Evolutionary conservation across 30 jellyfish, hydroid and myxozoan genomes (phyloP), one percentile per base, ranked within the genome.

Genomic region (Turritopsis dohrnii): DNA sequence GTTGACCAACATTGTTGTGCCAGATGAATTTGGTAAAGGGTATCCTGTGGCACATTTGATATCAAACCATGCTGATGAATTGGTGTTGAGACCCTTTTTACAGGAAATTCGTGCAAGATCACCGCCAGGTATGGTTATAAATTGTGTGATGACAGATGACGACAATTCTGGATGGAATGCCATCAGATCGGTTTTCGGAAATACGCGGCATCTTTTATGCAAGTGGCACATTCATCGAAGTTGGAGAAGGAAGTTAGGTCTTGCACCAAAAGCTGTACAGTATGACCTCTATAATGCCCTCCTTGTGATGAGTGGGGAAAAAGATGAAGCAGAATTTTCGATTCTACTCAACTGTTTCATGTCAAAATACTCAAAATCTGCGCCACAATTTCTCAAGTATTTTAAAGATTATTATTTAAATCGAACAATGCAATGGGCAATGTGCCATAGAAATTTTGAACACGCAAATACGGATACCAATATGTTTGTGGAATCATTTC

Each of bases 401-500:
- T 81, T 81, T 54, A 65, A 3, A 7, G 24, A 81, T 20, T 21
- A 81, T 8, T 81, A 81, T 22, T 13, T 71, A 86, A 82, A 72
- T 18, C 72, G 89, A 71, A 69, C 72, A 1, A 86, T 27, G 52
- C 71, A 82, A 52, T 66, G 89, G 87, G 89, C 89, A 18, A 66
- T 82, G 86, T 75, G 90, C 28, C 41, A 29, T 60, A 19, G 90
- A 28, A 75, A 84, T 53, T 53, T 84, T 25, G 79, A 76, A 8
- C 88, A 84, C 72, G 86, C 81, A 25, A 75, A 73, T 54, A 53
- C 87, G 16, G 90, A 72, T 79, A 74, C 86, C 52, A 84, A 84
- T 82, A 84, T 84, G 90, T 75, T 52, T 30, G 88, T 75, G 13
- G 81, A 84, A 72, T 71, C 86, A 16, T 83, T 83, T 54, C 90